These are phyloP conservation scores for Eurosta solidaginis DNA, from an alignment of 1,140 invertebrate species.

Conservation along the genomic window DNA sequence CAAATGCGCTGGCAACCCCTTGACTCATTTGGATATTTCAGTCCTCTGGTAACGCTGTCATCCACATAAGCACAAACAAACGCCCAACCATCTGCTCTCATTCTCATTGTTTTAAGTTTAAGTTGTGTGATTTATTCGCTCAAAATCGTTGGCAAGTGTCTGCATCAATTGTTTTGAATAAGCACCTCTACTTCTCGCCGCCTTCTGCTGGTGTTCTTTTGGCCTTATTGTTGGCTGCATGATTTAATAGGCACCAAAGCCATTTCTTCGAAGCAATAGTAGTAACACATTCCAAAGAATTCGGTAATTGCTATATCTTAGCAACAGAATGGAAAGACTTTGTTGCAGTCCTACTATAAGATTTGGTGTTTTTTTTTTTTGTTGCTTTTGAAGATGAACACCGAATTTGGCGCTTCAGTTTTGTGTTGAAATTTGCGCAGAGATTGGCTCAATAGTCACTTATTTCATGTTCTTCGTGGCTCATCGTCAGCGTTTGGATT, in stretches of 20 bases:
- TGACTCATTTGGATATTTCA: too few relatives aligned
- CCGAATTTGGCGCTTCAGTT: constrained; percentile 11
- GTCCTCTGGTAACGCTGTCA: too few relatives aligned
- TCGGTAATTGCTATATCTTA: constrained; percentile 18
- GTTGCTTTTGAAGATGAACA: background rate
- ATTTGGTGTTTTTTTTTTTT: background rate
- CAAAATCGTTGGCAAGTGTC: constrained; percentile 11
- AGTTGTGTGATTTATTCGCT: constrained; percentile 20
- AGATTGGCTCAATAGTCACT: background rate
- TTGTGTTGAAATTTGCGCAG: background rate
- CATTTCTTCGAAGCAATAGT: constrained; percentile 1
- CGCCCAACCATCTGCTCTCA: background rate
- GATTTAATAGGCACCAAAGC: background rate
- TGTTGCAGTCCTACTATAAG: too few relatives aligned
- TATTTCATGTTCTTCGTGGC: background rate
- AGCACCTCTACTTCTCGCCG: too few relatives aligned
- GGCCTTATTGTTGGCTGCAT: constrained; percentile 10
- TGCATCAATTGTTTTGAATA: constrained; percentile 16
- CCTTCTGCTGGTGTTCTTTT: background rate
- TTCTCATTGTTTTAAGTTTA: background rate
- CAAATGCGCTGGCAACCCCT: too few relatives aligned
- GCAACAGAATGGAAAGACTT: background rate
- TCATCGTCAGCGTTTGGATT: background rate
- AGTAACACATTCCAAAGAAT: constrained; percentile 1
- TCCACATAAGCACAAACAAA: too few relatives aligned